These are phyloP conservation scores for Callyntrura sp. DNA, from an alignment of 2,888 invertebrate species.

Conservation along the genomic window DNA sequence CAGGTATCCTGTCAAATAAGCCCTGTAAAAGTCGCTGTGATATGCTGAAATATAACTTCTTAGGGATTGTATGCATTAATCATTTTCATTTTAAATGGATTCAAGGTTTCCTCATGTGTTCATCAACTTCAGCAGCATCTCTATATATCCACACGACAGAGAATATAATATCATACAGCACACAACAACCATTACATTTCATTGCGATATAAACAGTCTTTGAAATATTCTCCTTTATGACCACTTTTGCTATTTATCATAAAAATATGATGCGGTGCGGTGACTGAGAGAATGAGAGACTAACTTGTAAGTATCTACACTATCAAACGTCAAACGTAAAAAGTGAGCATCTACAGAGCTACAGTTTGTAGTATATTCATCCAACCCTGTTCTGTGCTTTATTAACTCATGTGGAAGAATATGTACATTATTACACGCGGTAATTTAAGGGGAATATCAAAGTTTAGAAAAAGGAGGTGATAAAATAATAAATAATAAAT, in stretches of 20 bases:
- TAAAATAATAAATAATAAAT: conserved; percentile 44
- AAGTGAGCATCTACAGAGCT: too few species aligned
- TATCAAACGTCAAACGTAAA: too few species aligned
- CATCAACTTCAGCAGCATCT: background rate
- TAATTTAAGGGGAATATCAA: conserved; percentile 6
- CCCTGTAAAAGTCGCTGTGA: conserved; percentile 68
- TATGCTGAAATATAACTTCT: conserved; percentile 66
- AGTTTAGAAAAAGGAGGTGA: conserved; percentile 16
- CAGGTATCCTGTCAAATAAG: conserved; percentile 67
- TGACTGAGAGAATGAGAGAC: too few species aligned
- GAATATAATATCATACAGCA: background rate
- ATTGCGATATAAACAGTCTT: too few species aligned
- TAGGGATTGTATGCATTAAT: conserved; percentile 67
- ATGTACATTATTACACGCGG: conserved; percentile 15
- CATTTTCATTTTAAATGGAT: conserved; percentile 72
- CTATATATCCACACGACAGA: background rate
- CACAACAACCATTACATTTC: too few species aligned
- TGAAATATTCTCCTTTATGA: too few species aligned
- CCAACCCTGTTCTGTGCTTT: conserved; percentile 45
- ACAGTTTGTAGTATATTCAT: too few species aligned
- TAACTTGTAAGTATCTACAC: too few species aligned
- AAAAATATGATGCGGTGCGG: too few species aligned
- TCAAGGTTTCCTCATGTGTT: conserved; percentile 68
- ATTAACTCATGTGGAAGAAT: background rate
- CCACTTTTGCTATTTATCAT: too few species aligned